A percentile compares a stretch with the other conserved stretches of the same genome.
Evolutionary conservation across 2,888 invertebrate species (phyloP).

Genomic region (Plagodis dolabraria): DNA sequence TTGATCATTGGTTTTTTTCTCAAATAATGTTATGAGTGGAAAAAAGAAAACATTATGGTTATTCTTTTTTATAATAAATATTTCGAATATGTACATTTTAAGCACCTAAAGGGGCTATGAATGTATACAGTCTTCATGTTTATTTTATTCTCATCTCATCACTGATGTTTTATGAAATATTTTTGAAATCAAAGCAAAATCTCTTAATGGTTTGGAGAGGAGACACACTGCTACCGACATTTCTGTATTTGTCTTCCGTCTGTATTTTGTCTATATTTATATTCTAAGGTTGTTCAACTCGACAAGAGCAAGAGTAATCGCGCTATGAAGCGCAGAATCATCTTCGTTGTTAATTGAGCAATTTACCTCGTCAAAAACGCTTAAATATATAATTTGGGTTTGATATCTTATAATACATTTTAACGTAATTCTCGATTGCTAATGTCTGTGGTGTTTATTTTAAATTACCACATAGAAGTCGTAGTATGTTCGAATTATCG

Average conservation of each 20-base stretch:
- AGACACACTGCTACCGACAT: constrained; percentile 49
- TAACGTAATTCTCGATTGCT: neutral
- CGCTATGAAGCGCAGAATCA: constrained; percentile 20
- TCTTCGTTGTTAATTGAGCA: constrained; percentile 27
- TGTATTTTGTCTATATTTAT: constrained; percentile 75
- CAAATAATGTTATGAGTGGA: no score
- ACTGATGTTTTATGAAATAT: constrained; percentile 15
- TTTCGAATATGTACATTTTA: no score
- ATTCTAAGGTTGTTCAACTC: constrained; percentile 78
- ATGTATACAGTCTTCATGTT: no score
- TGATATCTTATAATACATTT: constrained; percentile 1
- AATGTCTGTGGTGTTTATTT: neutral
- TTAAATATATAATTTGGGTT: constrained; percentile 4
- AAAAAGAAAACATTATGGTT: no score
- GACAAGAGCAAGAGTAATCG: constrained; percentile 34
- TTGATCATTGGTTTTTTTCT: no score
- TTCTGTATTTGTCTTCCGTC: constrained; percentile 56
- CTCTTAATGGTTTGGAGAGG: constrained; percentile 42
- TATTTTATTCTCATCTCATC: neutral
- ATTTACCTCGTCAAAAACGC: constrained; percentile 19
- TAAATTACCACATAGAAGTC: neutral
- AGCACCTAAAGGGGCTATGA: no score
- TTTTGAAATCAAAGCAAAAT: constrained; percentile 29
- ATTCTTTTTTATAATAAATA: no score
- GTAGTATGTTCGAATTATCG: no score